phyloP scores from a whole-genome alignment of 2,113 vertebrate species.

The Sander vitreus region DNA sequence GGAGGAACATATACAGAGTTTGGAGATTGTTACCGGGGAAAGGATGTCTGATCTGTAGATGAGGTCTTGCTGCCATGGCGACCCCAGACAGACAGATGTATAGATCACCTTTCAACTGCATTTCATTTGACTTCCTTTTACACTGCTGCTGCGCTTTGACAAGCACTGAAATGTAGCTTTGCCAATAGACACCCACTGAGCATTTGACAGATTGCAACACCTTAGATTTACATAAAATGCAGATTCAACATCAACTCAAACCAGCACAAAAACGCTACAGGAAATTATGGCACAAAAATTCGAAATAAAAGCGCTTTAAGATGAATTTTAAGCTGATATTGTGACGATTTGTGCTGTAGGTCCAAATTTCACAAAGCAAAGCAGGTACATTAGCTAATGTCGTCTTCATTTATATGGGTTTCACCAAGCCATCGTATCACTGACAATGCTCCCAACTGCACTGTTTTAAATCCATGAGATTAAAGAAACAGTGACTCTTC shows the following conservation, averaged over 20 bases:
- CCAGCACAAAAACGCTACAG: constrained; percentile 14
- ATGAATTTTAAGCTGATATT: not conserved
- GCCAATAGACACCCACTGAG: constrained; percentile 15
- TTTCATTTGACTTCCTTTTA: constrained; percentile 12
- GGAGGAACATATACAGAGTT: not conserved
- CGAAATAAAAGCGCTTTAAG: not conserved
- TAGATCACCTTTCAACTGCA: constrained; percentile 1
- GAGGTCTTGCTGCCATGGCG: constrained; percentile 50
- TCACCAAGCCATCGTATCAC: constrained; percentile 3
- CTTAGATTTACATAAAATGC: constrained; percentile 13
- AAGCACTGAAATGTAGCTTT: constrained; percentile 3
- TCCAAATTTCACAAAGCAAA: constrained; percentile 48
- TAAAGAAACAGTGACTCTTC: constrained; percentile 24
- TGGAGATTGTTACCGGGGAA: constrained; percentile 8
- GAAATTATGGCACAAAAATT: constrained; percentile 5
- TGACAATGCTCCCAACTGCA: constrained; percentile 15
- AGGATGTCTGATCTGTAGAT: constrained; percentile 24
- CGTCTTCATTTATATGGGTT: constrained; percentile 31
- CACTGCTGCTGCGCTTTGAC: not conserved
- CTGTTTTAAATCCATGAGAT: constrained; percentile 9
- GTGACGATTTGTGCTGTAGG: constrained; percentile 9
- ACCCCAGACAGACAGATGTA: constrained; percentile 24
- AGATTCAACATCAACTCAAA: constrained; percentile 29
- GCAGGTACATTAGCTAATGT: constrained; percentile 30
- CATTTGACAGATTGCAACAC: constrained; percentile 3